Conservation (phyloP, 2,797 vertebrate species). For the Molossus alvarezi region DNA sequence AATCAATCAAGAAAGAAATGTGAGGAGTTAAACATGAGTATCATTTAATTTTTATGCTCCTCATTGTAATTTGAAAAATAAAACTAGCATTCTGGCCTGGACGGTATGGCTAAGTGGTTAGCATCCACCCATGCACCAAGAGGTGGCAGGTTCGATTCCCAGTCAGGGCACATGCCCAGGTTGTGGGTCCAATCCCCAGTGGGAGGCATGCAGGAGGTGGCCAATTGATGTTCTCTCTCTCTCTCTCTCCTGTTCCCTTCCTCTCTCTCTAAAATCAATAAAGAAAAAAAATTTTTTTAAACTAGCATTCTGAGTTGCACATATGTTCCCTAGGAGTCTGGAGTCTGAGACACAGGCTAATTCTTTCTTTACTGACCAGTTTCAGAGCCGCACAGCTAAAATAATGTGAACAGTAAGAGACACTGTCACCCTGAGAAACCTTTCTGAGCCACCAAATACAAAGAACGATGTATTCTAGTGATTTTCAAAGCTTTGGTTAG, state of each 20-base stretch:
- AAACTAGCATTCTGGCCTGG: neutral
- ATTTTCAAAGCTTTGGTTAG: neutral
- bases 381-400: neutral
- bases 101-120: too few species aligned
- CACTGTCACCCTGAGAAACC: neutral
- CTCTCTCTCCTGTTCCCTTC: too few species aligned
- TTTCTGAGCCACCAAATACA: neutral
- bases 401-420: neutral
- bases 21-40: neutral
- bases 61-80: neutral
- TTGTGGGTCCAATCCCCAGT: too few species aligned
- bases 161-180: too few species aligned
- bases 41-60: neutral
- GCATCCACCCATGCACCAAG: too few species aligned
- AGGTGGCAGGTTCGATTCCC: too few species aligned
- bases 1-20: neutral
- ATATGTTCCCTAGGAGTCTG: neutral
- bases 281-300: neutral
- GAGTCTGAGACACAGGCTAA: neutral
- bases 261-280: too few species aligned
- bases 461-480: neutral
- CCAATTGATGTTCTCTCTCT: too few species aligned
- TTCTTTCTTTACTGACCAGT: neutral
- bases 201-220: too few species aligned
- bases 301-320: neutral